These are phyloP conservation scores for Ciconia boyciana DNA, from an alignment of 2,113 vertebrate genomes.

Conservation along the genomic window DNA sequence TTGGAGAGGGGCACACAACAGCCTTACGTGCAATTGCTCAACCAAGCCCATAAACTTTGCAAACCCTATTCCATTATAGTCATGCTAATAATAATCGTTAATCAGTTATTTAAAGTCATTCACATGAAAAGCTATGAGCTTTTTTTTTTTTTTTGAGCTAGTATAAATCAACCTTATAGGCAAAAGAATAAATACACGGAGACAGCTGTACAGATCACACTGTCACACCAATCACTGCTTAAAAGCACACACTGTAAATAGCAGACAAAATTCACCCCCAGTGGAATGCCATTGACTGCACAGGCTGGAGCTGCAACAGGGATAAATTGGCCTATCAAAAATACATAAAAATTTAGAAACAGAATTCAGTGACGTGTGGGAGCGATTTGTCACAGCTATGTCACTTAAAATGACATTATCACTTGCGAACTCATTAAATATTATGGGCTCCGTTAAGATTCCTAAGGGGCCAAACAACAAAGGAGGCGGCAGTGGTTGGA, in stretches of 20 bases:
- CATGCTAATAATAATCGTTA: not conserved
- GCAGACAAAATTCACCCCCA: constrained; percentile 61
- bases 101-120: constrained; percentile 60
- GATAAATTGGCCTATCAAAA: constrained; percentile 64
- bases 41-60: not conserved
- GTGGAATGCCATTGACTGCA: constrained; percentile 54
- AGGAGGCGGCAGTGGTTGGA: not conserved
- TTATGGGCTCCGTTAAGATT: not conserved
- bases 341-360: constrained; percentile 64
- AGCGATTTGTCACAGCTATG: constrained; percentile 37
- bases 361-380: constrained; percentile 29
- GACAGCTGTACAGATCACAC: constrained; percentile 67
- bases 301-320: constrained; percentile 1
- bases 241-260: constrained; percentile 61
- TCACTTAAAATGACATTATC: constrained; percentile 57
- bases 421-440: constrained; percentile 30
- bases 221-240: constrained; percentile 60
- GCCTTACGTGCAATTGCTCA: not conserved
- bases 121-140: constrained; percentile 15
- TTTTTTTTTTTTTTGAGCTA: not conserved
- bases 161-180: constrained; percentile 60
- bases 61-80: not conserved
- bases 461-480: not conserved
- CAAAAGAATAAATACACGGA: constrained; percentile 68
- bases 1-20: not conserved